phyloP scores from a whole-genome alignment of 2,113 vertebrate genomes.

The Scortum barcoo region DNA sequence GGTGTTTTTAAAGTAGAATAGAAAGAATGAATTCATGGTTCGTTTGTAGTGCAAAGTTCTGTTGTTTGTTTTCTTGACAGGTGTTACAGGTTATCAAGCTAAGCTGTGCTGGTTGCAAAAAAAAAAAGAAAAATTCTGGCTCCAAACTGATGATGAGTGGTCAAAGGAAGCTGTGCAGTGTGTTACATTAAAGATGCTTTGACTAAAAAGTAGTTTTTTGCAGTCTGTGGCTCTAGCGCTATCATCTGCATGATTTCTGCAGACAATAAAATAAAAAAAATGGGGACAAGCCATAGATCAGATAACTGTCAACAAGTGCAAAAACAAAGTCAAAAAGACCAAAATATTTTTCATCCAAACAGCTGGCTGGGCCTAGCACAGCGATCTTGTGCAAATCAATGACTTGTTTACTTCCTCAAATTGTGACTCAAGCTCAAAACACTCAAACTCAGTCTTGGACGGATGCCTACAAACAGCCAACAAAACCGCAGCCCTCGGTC shows the following conservation, averaged over 20 bases:
- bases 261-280: too few relatives aligned
- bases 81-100: neutral
- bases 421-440: conserved; percentile 50
- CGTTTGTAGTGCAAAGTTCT: neutral
- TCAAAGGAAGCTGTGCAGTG: neutral
- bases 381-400: conserved; percentile 20
- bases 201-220: neutral
- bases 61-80: neutral
- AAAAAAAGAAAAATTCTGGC: neutral
- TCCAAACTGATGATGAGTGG: neutral
- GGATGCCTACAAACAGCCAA: conserved; percentile 5
- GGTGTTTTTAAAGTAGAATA: too few relatives aligned
- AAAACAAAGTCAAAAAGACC: neutral
- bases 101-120: neutral
- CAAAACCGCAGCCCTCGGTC: conserved; percentile 12
- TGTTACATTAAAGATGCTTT: neutral
- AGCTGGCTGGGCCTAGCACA: neutral
- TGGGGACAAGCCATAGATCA: neutral
- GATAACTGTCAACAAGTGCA: neutral
- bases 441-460: neutral
- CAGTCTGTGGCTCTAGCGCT: neutral
- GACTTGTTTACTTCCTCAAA: conserved; percentile 64
- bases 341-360: conserved; percentile 25
- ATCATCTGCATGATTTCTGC: neutral
- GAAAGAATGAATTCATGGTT: too few relatives aligned